Conservation (phyloP, 2,113 vertebrate genomes). For the Zapornia atra region DNA sequence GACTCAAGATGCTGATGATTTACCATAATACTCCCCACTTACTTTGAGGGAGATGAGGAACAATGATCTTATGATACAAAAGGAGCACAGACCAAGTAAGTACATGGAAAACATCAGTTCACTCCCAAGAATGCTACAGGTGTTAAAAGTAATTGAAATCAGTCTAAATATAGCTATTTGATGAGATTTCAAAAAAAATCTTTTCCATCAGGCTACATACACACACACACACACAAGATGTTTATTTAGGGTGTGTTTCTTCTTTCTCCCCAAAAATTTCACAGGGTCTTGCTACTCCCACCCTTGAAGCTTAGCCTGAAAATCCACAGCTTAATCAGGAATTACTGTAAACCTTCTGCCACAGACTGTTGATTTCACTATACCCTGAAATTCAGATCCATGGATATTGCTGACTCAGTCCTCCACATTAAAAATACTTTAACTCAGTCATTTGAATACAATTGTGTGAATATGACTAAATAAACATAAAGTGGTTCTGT, state of each 20-base stretch:
- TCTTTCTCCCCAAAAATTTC: background rate
- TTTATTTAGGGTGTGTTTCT: background rate
- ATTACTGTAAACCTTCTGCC: background rate
- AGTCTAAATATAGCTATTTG: background rate
- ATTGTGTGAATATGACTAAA: background rate
- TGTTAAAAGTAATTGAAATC: background rate
- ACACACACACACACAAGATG: background rate
- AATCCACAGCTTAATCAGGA: background rate
- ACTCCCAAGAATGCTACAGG: background rate
- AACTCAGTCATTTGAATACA: background rate
- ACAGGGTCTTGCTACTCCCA: background rate
- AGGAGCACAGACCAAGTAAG: background rate
- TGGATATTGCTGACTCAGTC: background rate
- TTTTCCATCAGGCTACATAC: background rate
- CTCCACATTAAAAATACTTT: background rate
- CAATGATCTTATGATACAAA: background rate
- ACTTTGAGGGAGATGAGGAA: background rate
- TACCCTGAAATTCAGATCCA: background rate
- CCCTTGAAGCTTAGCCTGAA: background rate
- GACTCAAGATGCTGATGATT: background rate
- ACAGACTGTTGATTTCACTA: background rate
- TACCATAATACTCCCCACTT: background rate
- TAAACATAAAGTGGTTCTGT: background rate
- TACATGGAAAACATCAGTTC: background rate
- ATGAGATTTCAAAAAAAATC: background rate